Evolutionary conservation across 2,888 invertebrate species (phyloP), one percentile per base, ranked within the genome.

Genomic region (Leptothorax acervorum): DNA sequence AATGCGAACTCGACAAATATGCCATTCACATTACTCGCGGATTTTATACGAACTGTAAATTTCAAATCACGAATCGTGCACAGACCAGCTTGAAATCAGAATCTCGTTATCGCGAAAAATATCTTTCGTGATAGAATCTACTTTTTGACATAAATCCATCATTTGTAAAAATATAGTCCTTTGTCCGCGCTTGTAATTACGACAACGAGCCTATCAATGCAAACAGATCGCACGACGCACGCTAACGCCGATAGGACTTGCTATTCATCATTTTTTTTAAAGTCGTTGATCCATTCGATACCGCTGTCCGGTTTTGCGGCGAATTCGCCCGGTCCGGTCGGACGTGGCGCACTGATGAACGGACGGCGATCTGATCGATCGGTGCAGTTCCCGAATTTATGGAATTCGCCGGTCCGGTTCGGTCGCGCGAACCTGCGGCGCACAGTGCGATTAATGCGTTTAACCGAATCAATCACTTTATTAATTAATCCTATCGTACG

Each of bases 381-480:
- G 60, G 60, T 23, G 23, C 48, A 60, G 60, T 51, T 48, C 18
- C 39, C 35, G 39, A 73, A 81, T 71, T 73, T 73, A 81, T 73
- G 73, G 28, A 81, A 73, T 39, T 73, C 48, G 79, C 57, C 68
- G 28, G 28, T 68, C 12, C 28, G n/a, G 28, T 68, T 9, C 28
- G 28, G 53, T 66, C 66, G 76, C 53, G 45, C 75, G 18, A 57
- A 48, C 15, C 48, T 75, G 35, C 28, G 48, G 48, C 23, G 48
- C 9, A 15, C 63, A 18, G 48, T 15, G 11, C 78, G 68, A 78
- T 78, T 78, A 78, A 78, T 68, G 78, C 68, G 42, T 78, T 78
- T 78, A 78, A 78, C 70, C 68, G 68, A 68, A 78, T 68, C 78
- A 68, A 78, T 78, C 78, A 55, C 42, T 68, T 78, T 78, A 78